phyloP scores from a whole-genome alignment of 2,888 invertebrate genomes.

The Bombylius discolor region DNA sequence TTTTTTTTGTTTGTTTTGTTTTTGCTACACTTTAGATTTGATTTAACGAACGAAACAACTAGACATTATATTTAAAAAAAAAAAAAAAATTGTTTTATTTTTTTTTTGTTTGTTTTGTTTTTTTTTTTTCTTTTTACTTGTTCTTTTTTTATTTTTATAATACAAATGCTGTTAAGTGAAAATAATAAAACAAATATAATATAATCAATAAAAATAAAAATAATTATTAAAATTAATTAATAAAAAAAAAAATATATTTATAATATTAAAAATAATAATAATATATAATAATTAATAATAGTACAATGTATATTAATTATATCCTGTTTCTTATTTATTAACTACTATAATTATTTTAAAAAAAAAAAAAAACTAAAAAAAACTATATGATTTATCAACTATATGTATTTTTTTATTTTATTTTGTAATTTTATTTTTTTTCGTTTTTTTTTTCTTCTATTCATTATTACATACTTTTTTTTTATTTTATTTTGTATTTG shows the following conservation, averaged over 20 bases:
- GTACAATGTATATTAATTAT: background rate
- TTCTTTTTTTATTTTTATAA: no score
- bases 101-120: no score
- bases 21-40: no score
- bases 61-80: no score
- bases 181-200: background rate
- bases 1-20: no score
- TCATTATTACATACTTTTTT: background rate
- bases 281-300: background rate
- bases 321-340: background rate
- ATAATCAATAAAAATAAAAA: background rate
- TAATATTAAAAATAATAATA: background rate
- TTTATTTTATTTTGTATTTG: background rate
- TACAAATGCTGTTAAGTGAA: no score
- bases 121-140: no score
- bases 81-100: no score
- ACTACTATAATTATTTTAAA: background rate
- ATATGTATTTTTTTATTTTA: background rate
- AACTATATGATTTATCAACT: no score
- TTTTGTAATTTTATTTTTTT: background rate
- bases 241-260: background rate
- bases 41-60: no score
- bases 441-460: background rate
- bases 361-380: background rate
- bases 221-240: background rate